Evolutionary conservation across 2,888 invertebrate species (phyloP), one percentile per base, ranked within the genome.

Genomic region (Falcaria lacertinaria): DNA sequence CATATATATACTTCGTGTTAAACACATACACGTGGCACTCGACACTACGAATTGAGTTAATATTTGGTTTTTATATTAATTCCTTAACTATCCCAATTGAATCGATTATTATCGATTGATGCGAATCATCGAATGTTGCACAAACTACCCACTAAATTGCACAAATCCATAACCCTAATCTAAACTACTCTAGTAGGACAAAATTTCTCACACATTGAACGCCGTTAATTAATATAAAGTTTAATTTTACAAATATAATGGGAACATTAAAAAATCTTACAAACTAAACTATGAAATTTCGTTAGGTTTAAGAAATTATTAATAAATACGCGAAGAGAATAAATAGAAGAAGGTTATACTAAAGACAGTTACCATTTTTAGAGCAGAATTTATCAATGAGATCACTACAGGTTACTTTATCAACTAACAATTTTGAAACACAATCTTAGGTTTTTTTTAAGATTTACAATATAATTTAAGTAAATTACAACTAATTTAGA

Each of bases 361-460:
- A 17, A 33, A 33, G 28, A 19, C 11, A 13, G 40, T 40, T 40
- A 33, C 40, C 40, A 40, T 17, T 34, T 40, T 14, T 40, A 40
- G 40, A 40, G 17, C 34, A 33, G 33, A 34, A 11, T 34, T 44
- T 42, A 45, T 42, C 38, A 42, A 45, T 42, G 42, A 42, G 42
- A 43, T 39, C 34, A 43, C 28, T 25, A 28, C 16, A 35, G 39
- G 34, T 28, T 22, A 34, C 22, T 19, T 19, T 33, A 34, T 36
- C 19, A 36, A 36, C n/a, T 36, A 19, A 28, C 7, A 28, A 28
- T 28, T 28, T 28, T 28, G 28, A 28, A 11, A 28, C 28, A 28
- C 28, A 28, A 28, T 28, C 28, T 28, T 28, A 28, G 28, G 28
- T 28, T 2, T 28, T 28, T 28, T 2, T 28, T 28, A 28, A 11